These are phyloP conservation scores for Ammospiza maritima DNA, from an alignment of 2,797 vertebrate genomes.

Conservation along the genomic window DNA sequence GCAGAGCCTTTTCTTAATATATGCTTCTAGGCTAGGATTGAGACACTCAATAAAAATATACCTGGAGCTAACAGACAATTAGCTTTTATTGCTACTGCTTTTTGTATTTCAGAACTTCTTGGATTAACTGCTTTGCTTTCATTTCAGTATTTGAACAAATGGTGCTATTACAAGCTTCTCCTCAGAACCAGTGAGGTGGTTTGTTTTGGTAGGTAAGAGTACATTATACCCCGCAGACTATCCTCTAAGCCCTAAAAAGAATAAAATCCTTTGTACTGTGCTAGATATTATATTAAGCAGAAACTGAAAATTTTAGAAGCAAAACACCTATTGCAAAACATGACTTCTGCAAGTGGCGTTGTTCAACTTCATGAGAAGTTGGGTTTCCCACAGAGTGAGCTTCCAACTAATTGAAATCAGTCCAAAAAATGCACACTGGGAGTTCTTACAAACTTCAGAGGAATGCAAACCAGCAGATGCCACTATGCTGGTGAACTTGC, in stretches of 20 bases:
- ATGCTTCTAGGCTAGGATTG: conserved; percentile 37
- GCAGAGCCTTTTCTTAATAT: conserved; percentile 17
- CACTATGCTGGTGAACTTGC: not conserved
- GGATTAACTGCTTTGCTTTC: conserved; percentile 56
- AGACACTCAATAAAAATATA: conserved; percentile 62
- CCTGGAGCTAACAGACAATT: conserved; percentile 67
- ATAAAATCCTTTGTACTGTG: conserved; percentile 25
- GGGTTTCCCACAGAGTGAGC: not conserved
- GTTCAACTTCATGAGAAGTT: not conserved
- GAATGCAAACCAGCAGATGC: not conserved
- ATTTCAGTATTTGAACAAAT: conserved; percentile 59
- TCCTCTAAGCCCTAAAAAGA: conserved; percentile 8
- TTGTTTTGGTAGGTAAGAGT: conserved; percentile 61
- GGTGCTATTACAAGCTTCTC: conserved; percentile 27
- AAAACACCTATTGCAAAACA: conserved; percentile 15
- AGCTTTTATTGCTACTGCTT: conserved; percentile 60
- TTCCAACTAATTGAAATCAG: not conserved
- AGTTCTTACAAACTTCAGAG: not conserved
- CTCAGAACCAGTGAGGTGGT: conserved; percentile 47
- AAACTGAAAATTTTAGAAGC: conserved; percentile 5
- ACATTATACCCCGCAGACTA: conserved; percentile 51
- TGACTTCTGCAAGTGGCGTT: not conserved
- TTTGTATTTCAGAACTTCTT: conserved; percentile 55
- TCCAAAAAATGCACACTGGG: not conserved
- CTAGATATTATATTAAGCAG: not conserved